phyloP scores from a whole-genome alignment of 2,888 invertebrate species.

The Argyra leucocephala region DNA sequence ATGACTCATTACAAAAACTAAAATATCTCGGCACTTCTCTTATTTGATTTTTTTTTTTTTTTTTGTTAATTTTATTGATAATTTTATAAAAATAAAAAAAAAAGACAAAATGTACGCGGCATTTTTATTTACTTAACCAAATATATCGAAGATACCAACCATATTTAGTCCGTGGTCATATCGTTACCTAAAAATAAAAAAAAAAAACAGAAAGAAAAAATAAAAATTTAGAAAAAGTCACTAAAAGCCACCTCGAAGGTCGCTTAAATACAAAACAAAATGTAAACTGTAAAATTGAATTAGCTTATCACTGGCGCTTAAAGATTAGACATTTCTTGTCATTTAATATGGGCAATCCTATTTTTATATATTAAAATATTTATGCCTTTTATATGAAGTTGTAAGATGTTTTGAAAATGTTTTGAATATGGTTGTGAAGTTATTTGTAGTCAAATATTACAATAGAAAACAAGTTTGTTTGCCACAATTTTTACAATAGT shows the following conservation, averaged over 20 bases:
- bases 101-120: neutral
- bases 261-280: neutral
- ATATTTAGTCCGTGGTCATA: no score
- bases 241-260: slow-evolving; percentile 3
- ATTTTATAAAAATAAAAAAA: neutral
- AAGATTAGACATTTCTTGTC: neutral
- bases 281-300: neutral
- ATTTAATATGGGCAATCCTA: neutral
- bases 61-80: neutral
- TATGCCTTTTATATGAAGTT: no score
- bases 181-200: neutral
- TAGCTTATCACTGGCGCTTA: slow-evolving; percentile 6
- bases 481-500: no score
- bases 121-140: neutral
- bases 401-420: no score
- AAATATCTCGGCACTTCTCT: neutral
- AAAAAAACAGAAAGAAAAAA: neutral
- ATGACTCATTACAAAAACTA: neutral
- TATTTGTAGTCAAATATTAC: no score
- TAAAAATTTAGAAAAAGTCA: neutral
- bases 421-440: no score
- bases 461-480: no score
- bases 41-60: neutral
- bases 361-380: no score
- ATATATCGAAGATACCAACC: no score